Percentiles rank a stretch among this genome's conserved stretches.
phyloP scores from a whole-genome alignment of 2,888 invertebrate species.

The Pristionchus japonicus region DNA sequence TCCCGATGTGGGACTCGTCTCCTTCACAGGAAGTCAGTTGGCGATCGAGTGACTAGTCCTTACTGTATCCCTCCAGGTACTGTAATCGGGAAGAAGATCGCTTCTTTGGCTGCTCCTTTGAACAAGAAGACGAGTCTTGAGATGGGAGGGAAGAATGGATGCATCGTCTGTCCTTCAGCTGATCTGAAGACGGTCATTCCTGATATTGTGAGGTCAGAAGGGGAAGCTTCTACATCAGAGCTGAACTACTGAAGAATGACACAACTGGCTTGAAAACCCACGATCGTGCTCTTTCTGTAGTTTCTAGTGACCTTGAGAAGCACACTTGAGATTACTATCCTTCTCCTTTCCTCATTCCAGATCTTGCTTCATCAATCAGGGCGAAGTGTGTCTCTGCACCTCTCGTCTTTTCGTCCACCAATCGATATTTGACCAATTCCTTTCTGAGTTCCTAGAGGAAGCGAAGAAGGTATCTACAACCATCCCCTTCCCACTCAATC shows the following conservation, averaged over 20 bases:
- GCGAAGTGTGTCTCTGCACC: conserved; percentile 80
- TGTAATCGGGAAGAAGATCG: conserved; percentile 65
- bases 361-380: conserved; percentile 79
- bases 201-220: conserved; percentile 70
- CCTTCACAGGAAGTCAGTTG: conserved; percentile 78
- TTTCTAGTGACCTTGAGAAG: no score
- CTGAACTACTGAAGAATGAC: no score
- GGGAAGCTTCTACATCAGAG: neutral
- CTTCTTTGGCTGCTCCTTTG: conserved; percentile 72
- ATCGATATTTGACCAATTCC: conserved; percentile 77
- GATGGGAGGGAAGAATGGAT: conserved; percentile 80
- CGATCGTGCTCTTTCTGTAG: no score
- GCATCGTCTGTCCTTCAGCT: conserved; percentile 78
- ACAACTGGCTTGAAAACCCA: no score
- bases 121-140: conserved; percentile 78
- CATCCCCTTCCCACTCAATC: neutral
- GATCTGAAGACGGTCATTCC: conserved; percentile 77
- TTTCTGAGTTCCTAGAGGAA: conserved; percentile 75
- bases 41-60: neutral
- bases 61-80: conserved; percentile 52
- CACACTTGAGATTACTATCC: no score
- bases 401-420: conserved; percentile 79
- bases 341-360: no score
- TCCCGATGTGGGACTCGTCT: conserved; percentile 78
- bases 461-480: conserved; percentile 58